Evolutionary conservation across 23 tunicate genomes (phyloP), one percentile per base, ranked within the genome.

Genomic region (Ciona savignyi): DNA sequence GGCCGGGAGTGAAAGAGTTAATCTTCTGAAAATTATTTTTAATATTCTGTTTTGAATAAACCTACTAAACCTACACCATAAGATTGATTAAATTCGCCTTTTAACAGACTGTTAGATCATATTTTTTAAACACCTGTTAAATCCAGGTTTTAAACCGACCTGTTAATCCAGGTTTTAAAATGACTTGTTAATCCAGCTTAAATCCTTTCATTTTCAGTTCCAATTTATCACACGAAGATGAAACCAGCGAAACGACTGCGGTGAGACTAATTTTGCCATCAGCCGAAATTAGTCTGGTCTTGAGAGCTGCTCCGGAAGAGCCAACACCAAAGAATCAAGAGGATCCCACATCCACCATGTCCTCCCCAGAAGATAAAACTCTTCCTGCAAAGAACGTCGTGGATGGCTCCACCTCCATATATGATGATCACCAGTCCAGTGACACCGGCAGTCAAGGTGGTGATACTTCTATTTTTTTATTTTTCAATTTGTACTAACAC

Each of bases 221-320:
- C 9, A 42, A 42, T 42, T 42, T 15, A 6, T 15, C 9, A 42
- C 11, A 42, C 56, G 56, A 42, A 9, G 56, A 42, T 15, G 15
- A 42, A 6, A 42, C 77, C 15, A 32, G 27, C 9, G 60, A 71
- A 35, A 74, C 87, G 6, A 77, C 70, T 49, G 81, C 74, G 29
- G 83, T 88, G 32, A 81, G 96, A 68, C 27, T 88, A 27, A 20
- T 34, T 32, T 66, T 85, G 19, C 96, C 96, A 1, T n/a, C 70
- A 33, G 87, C 75, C 15, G 81, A 82, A 30, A 25, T 88, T 24
- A 70, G 30, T 73, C 74, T 88, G 1, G 77, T 82, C 32, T 67
- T 88, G 24, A 75, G 83, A 33, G 76, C 93, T 4, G 25, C 78
- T 3, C 76, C 74, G 3, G 60, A 33, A 27, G 66, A n/a, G 19